Base-by-base conservation (phyloP, 2,888 invertebrate species). In the Ametastegia equiseti region DNA sequence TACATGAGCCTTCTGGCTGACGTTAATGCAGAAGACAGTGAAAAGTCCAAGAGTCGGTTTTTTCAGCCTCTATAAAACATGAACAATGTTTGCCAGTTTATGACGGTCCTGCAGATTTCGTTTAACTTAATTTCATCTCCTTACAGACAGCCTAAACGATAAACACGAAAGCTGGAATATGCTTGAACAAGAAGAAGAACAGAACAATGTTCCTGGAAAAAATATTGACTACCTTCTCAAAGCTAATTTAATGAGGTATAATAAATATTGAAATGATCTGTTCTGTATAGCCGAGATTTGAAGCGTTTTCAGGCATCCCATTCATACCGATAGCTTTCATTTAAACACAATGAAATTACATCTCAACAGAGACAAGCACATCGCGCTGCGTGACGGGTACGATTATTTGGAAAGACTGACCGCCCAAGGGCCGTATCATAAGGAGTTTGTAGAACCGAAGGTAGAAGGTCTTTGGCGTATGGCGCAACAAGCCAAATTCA, bases 401-500 rank as follows among this genome's bases (percentile, higher is more conserved):
- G 97, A 97, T 88, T 94, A 94, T 39, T 92, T 98, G 45, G 95
- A 96, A 86, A 94, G 95, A 80, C 92, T 96, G 82, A 94, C 97
- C 27, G 94, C 96, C 1, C 94, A 94, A 91, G 97, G 95, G 13
- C 96, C 97, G 0, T 94, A 95, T 81, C 96, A 96, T 88, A 95
- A 95, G 89, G 97, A 97, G 89, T 98, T 98, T 90, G 94, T 97
- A 63, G 98, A 98, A 88, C 97, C 97, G 0, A 97, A 97, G 92
- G 98, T 98, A 0, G 96, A 97, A 90, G 96, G 96, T 0, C 92
- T 98, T 42, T 98, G 98, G 98, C 95, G 94, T 86, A 92, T 97
- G 81, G 98, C 98, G 2, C 90, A 95, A 23, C 94, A 95, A 79
- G 95, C 95, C 13, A 96, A 97, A 90, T 98, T 98, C 91, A 94